Percentiles rank a stretch among this genome's conserved stretches.
phyloP scores from a whole-genome alignment of 2,113 vertebrate species.

The Sphaerodactylus townsendi region DNA sequence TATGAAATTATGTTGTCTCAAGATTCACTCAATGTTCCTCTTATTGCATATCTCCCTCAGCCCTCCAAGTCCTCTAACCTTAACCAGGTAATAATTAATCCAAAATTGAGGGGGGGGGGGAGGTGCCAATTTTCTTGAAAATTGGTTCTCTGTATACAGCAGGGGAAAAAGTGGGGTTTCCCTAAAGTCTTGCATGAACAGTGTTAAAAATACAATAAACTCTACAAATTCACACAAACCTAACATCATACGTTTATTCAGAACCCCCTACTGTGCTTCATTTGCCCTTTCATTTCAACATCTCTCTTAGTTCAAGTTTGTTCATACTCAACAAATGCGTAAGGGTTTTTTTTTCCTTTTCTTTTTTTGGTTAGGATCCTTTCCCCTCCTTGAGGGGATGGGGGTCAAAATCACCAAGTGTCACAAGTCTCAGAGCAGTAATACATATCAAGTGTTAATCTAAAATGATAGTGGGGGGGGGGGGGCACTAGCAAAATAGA shows the following conservation, averaged over 20 bases:
- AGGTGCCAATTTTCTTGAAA: background rate
- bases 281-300: background rate
- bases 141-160: accelerated
- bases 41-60: background rate
- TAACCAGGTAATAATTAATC: background rate
- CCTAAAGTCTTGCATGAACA: accelerated
- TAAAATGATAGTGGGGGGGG: slow-evolving; percentile 45
- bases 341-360: background rate
- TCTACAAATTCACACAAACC: background rate
- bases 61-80: background rate
- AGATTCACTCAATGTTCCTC: too few species aligned
- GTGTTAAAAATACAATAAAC: background rate
- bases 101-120: accelerated
- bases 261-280: background rate
- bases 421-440: slow-evolving; percentile 56
- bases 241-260: background rate
- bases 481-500: slow-evolving; percentile 70
- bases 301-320: background rate
- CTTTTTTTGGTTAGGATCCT: background rate
- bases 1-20: too few species aligned
- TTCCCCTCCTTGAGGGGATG: background rate
- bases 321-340: slow-evolving; percentile 24
- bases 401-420: slow-evolving; percentile 75
- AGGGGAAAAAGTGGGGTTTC: background rate
- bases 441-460: slow-evolving; percentile 72